Base-by-base conservation (phyloP, 2,888 invertebrate species). In the Ennomos fuscantarius region DNA sequence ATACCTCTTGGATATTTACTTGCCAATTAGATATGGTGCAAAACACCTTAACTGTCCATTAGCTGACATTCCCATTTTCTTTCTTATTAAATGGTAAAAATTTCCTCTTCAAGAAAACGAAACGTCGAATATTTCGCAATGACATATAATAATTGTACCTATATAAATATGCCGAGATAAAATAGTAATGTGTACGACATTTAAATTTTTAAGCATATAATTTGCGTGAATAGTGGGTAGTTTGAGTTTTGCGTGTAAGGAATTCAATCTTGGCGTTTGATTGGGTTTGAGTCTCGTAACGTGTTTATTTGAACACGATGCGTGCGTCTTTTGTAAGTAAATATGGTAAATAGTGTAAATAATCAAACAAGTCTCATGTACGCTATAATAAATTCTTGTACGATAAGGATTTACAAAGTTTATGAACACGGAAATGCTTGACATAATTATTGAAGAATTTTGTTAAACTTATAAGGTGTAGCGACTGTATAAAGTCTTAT, bases 271-370 rank as follows among this genome's bases (percentile, higher is more conserved):
- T 46, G 8, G 12, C 39, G 33, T 44, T 39, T 44, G 31, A 24
- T 24, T 15, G 13, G 39, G 13, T 6, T 41, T 34, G 9, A 41
- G 33, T 35, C 9, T 55, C n/a, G 36, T 51, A 35, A 31, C 8
- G 40, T 50, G 50, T 48, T 57, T 52, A 57, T 47, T 51, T 52
- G 43, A 57, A 34, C 13, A 31, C 32, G 34, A 45, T 60, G 61
- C 59, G 63, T 67, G 65, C 66, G 66, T 69, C 68, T 70, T 55
- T 52, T 49, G 54, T 55, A 62, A 54, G 65, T 63, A 69, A 61
- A 60, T 61, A 69, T 41, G 50, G 54, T 46, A 24, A 24, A 56
- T 63, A 60, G 43, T 51, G 55, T 65, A 63, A 62, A 35, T 60
- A 74, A 68, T 69, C 35, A 55, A 74, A 61, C 65, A 63, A 62